Percentiles rank a stretch among this genome's conserved stretches.
Conservation (phyloP, 2,888 invertebrate species). For the Cyclophora albipunctata region DNA sequence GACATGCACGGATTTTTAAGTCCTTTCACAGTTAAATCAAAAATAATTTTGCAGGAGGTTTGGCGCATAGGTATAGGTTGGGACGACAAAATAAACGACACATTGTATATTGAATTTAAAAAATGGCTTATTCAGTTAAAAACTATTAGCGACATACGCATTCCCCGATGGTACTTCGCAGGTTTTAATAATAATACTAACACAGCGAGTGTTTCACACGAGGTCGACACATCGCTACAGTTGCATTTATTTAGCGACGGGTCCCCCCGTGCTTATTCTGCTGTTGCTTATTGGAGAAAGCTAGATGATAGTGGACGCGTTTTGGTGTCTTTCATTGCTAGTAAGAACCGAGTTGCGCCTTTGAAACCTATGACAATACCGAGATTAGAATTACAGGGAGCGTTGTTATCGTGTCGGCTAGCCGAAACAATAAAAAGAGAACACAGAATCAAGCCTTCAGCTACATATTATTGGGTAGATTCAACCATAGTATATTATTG, state of each 20-base stretch:
- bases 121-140: constrained; percentile 5
- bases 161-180: constrained; percentile 4
- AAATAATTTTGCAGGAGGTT: constrained; percentile 15
- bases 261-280: not conserved
- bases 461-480: constrained; percentile 7
- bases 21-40: constrained; percentile 16
- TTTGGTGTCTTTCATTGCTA: constrained; percentile 3
- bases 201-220: not conserved
- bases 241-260: constrained; percentile 9
- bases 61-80: constrained; percentile 8
- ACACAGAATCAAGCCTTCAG: constrained; percentile 1
- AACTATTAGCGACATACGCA: not conserved
- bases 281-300: constrained; percentile 1
- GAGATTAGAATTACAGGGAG: constrained; percentile 2
- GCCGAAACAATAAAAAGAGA: constrained; percentile 2
- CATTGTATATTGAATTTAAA: not conserved
- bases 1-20: constrained; percentile 14
- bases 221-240: not conserved
- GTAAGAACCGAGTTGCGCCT: constrained; percentile 2
- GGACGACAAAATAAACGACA: constrained; percentile 1
- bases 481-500: constrained; percentile 7
- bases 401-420: constrained; percentile 1
- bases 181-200: not conserved
- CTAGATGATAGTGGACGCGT: not conserved
- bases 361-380: not conserved